Evolutionary conservation across 2,888 invertebrate genomes (phyloP).

Genomic region (Acanthosepion pharaonis): DNA sequence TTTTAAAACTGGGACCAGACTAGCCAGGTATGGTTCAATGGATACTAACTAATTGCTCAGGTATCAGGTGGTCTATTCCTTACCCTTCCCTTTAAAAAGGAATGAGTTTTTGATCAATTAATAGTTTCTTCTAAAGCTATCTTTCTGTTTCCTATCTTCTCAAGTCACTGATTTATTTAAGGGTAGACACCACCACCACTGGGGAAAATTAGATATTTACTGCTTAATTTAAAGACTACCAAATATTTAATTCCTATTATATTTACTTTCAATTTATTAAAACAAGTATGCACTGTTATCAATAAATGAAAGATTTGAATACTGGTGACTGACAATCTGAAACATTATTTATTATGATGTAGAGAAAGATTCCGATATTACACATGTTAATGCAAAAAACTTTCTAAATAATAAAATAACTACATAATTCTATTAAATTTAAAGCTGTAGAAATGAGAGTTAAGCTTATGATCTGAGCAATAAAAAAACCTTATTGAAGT

Average conservation of each 20-base stretch:
- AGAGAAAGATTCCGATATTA: no score
- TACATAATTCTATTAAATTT: neutral
- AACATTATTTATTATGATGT: no score
- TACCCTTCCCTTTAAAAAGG: neutral
- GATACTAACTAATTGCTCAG: neutral
- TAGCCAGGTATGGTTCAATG: neutral
- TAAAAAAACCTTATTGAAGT: neutral
- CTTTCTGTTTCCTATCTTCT: neutral
- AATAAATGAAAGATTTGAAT: no score
- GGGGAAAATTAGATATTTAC: neutral
- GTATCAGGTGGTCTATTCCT: neutral
- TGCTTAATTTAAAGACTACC: neutral
- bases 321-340: no score
- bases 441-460: neutral
- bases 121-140: neutral
- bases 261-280: no score
- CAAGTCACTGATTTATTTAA: neutral
- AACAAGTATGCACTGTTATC: no score
- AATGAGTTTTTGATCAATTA: neutral
- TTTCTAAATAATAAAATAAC: no score
- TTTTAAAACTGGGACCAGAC: slow-evolving; percentile 34
- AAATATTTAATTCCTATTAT: no score
- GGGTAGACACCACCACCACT: slow-evolving; percentile 37
- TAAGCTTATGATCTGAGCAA: neutral
- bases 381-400: no score